phyloP scores from a whole-genome alignment of 2,113 vertebrate genomes.

The Hemicordylus capensis region DNA sequence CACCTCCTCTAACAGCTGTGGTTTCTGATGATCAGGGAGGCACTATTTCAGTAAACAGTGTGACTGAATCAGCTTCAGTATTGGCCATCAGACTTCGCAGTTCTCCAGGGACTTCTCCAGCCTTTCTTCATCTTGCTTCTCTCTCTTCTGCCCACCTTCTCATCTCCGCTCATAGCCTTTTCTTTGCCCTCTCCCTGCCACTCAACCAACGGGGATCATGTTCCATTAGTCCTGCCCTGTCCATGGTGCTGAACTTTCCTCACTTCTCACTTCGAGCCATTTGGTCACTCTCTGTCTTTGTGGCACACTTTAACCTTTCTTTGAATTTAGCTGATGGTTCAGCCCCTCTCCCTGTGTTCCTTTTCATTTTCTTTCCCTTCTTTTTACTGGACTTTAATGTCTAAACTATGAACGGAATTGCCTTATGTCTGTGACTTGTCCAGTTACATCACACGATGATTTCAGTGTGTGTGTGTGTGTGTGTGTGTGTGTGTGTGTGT shows the following conservation, averaged over 20 bases:
- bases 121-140: not conserved
- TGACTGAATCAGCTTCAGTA: not conserved
- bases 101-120: rapidly evolving
- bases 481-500: too few relatives aligned
- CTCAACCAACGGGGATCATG: not conserved
- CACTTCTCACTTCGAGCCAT: constrained; percentile 24
- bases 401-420: not conserved
- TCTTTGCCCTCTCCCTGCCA: rapidly evolving
- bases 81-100: rapidly evolving
- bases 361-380: not conserved
- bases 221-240: constrained; percentile 8
- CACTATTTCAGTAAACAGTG: not conserved
- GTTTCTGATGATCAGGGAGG: not conserved
- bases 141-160: not conserved
- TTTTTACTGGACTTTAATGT: not conserved
- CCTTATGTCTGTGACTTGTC: not conserved
- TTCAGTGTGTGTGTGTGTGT: not conserved
- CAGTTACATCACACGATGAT: not conserved
- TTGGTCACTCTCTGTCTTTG: constrained; percentile 18
- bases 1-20: too few relatives aligned
- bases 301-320: constrained; percentile 51
- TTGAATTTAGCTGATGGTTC: not conserved
- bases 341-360: not conserved
- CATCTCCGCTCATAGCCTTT: not conserved
- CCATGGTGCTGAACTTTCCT: constrained; percentile 22